Evolutionary conservation across 1,140 invertebrate genomes (phyloP), one percentile per base, ranked within the genome.

Genomic region (Drosophila melanogaster): DNA sequence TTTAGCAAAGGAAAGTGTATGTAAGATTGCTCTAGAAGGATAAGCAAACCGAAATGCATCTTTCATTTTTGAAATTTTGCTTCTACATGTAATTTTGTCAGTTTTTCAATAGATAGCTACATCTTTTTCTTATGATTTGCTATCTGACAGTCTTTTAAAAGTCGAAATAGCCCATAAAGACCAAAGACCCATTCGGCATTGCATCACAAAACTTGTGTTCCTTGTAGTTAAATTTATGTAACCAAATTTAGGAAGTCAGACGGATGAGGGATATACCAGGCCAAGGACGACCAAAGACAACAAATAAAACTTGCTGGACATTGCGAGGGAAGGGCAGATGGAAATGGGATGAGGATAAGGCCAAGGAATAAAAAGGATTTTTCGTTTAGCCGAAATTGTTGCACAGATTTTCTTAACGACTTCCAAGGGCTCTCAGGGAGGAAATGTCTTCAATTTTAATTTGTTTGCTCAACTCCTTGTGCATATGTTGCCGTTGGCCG

Each of bases 351-450:
- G 56, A 70, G 65, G 35, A 70, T 56, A 70, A 24, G 66, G 64
- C 38, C 70, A 55, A 64, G 40, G 57, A 40, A 51, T 59, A 65
- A 40, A 80, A 57, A 47, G 53, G 58, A 79, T 79, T 78, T 72
- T 78, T 77, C 59, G 62, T 49, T 61, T 72, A 58, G 47, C 55
- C 72, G 54, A 73, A 79, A 73, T 43, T 72, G 75, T 59, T 65
- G 69, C 80, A 89, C 84, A 89, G 85, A 67, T 90, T 89, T 89
- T 73, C 79, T 84, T 89, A 89, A 89, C 84, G 84, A 89, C 85
- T 64, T 62, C 64, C 59, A 19, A 62, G 64, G 51, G 73, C 76
- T 57, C 58, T 79, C 46, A 37, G 50, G 38, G 44, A 44, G 37
- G 40, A 80, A 80, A 59, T 81, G 76, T 81, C 62, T 60, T 59